Evolutionary conservation across 1,140 invertebrate species (phyloP).

Genomic region (Phenacoccus solenopsis): DNA sequence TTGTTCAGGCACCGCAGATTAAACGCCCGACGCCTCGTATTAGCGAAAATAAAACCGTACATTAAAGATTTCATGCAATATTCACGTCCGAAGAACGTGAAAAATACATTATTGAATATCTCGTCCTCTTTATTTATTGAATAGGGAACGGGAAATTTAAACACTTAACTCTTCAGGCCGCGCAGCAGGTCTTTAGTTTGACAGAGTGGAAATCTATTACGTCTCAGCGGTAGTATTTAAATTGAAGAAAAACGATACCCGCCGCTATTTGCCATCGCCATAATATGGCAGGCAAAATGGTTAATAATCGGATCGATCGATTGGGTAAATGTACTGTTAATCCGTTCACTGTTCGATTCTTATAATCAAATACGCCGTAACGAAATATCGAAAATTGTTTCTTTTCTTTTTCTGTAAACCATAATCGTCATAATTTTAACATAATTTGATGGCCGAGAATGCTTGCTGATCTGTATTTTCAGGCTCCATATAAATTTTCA

Average conservation of each 20-base stretch:
- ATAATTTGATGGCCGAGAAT: no score
- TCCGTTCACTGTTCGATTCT: neutral
- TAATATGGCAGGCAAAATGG: neutral
- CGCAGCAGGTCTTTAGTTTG: neutral
- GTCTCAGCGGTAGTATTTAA: neutral
- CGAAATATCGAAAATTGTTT: no score
- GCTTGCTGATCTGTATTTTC: no score
- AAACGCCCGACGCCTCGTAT: no score
- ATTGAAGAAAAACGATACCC: neutral
- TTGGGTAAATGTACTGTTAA: neutral
- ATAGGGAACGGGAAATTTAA: neutral
- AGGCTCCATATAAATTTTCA: no score
- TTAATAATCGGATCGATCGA: neutral
- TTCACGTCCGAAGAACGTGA: neutral
- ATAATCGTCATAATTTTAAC: no score
- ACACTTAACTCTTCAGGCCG: neutral
- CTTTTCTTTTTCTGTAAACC: no score
- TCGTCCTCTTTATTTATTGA: neutral
- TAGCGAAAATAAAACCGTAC: no score
- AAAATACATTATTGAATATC: slow-evolving; percentile 3
- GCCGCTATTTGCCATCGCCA: neutral
- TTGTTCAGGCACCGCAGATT: no score
- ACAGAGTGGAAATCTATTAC: neutral
- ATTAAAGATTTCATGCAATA: neutral
- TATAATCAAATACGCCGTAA: neutral